Evolutionary conservation across 2,797 vertebrate species (phyloP), one percentile per base, ranked within the genome.

Genomic region (Rhinophrynus dorsalis): DNA sequence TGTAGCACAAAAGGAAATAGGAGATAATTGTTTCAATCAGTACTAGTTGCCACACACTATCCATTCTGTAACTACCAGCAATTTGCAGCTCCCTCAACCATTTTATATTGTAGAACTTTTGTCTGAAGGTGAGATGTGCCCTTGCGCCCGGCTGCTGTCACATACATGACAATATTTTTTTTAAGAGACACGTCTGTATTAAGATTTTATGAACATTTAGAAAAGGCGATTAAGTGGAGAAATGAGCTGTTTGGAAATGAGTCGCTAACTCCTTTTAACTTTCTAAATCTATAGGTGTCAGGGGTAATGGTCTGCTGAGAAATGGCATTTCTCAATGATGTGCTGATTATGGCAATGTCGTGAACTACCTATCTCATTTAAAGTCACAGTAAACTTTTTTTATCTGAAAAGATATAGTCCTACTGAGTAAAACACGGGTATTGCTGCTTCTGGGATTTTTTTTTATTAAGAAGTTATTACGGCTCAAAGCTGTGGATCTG

Each of bases 151-250:
- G 7, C 37, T 68, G 56, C 29, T 3, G n/a, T 15, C 27, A 4
- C n/a, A n/a, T 27, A 18, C 48, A 18, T 12, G n/a, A 45, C 27
- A 54, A 47, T 26, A 38, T 44, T 12, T 35, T 44, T 67, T 32
- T 27, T 54, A 26, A 23, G n/a, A n/a, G n/a, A n/a, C n/a, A 33
- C 12, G 59, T 32, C 37, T 21, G 20, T 33, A 38, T 1, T 12
- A 35, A 62, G 59, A 23, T 73, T 77, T 79, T 73, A 79, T 74
- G 79, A 74, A 80, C 68, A 50, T 82, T 85, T 83, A 85, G 59
- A 37, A 65, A 42, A 52, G 67, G 75, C 81, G 81, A 80, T 76
- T 83, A 76, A 67, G 67, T 62, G n/a, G n/a, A n/a, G n/a, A n/a
- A 75, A 21, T 62, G 15, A 26, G 17, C 10, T 23, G n/a, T 70